These are phyloP conservation scores for Brachionus koreanus DNA, from an alignment of 1,140 invertebrate genomes.

Conservation along the genomic window DNA sequence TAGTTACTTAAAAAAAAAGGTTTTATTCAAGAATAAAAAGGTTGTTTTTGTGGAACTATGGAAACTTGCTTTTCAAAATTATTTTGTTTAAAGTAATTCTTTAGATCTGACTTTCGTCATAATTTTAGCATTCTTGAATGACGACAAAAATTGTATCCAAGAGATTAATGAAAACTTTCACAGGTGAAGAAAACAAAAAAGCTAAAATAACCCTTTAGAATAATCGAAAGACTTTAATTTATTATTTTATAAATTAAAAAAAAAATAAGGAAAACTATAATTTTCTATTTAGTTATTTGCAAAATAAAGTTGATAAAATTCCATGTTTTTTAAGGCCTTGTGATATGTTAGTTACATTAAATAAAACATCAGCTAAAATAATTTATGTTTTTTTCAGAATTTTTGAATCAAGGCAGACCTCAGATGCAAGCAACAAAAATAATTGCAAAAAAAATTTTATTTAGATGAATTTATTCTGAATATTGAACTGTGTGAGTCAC, in stretches of 20 bases:
- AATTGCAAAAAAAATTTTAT: neutral
- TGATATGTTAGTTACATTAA: neutral
- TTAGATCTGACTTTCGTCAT: neutral
- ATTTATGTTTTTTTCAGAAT: too few relatives aligned
- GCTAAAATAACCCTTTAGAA: neutral
- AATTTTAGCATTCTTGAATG: too few relatives aligned
- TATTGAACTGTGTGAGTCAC: neutral
- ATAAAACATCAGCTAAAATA: neutral
- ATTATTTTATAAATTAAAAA: neutral
- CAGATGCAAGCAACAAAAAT: neutral
- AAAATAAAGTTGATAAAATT: neutral
- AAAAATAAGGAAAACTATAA: neutral
- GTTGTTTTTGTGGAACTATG: neutral
- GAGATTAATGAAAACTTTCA: neutral
- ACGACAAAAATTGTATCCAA: neutral
- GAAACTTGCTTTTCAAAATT: neutral
- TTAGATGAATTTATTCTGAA: neutral
- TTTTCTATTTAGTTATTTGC: neutral
- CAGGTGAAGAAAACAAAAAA: neutral
- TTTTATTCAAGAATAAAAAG: neutral
- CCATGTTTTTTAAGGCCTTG: neutral
- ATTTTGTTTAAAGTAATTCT: neutral
- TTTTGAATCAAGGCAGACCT: too few relatives aligned
- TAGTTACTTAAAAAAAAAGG: slow-evolving; percentile 4
- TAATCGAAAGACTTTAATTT: neutral